Percentiles rank a stretch among this genome's conserved stretches.
Conservation (phyloP, 2,797 vertebrate species). For the Pipistrellus nathusii region DNA sequence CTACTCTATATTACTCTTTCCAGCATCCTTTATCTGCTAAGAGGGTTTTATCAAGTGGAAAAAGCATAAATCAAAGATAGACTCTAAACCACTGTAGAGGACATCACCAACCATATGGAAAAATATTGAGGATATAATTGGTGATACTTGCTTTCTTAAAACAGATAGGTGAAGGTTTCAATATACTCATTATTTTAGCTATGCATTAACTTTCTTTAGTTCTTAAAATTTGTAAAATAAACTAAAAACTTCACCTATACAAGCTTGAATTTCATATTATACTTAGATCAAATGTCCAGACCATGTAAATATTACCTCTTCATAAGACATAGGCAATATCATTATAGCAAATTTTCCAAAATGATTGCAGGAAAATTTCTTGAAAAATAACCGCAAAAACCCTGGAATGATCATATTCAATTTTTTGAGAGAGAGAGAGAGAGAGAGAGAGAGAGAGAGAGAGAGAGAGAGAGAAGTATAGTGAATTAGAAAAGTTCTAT, state of each 20-base stretch:
- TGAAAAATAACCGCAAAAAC: background rate
- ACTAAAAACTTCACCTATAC: background rate
- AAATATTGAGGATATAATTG: background rate
- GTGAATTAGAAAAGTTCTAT: background rate
- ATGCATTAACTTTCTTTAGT: background rate
- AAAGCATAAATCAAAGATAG: constrained; percentile 1
- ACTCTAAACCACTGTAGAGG: background rate
- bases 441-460: no score
- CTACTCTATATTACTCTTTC: background rate
- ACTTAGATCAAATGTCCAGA: background rate
- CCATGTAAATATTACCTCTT: background rate
- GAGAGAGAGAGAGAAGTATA: background rate
- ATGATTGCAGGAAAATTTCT: background rate
- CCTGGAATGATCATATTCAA: background rate
- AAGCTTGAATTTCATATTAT: background rate
- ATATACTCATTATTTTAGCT: background rate
- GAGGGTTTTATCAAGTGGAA: background rate
- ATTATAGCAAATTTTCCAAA: background rate
- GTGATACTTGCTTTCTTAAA: constrained; percentile 29
- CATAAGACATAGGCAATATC: background rate
- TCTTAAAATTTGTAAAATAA: constrained; percentile 33
- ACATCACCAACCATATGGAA: background rate
- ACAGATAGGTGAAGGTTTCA: background rate
- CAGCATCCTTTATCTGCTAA: background rate
- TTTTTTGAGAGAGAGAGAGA: no score